Evolutionary conservation across 2,113 vertebrate species (phyloP), one percentile per base, ranked within the genome.

Genomic region (Ictidomys tridecemlineatus): DNA sequence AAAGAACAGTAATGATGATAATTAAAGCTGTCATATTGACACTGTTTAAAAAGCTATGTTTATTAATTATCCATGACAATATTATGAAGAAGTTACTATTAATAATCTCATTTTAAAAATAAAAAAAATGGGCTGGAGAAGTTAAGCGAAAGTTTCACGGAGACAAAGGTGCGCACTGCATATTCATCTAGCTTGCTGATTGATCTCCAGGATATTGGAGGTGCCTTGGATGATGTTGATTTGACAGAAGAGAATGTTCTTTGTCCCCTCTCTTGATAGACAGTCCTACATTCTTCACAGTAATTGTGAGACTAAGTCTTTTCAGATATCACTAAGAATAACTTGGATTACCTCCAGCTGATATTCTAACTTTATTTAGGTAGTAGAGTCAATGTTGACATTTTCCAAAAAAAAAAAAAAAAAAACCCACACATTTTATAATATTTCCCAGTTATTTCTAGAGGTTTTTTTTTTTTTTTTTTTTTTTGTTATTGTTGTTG

Each of bases 341-440:
- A 13, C 17, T 34, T 22, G 7, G 58, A n/a, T 45, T 0, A 63
- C 93, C n/a, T 90, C 39, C 22, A 26, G 14, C 12, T 28, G 2
- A 45, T 22, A n/a, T 51, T 8, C 28, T 34, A 16, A 58, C 7
- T 91, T 79, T 56, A 18, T 37, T 67, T 51, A n/a, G 30, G 51
- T 63, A 42, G 6, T 69, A 4, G 3, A 30, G 16, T 73, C 30
- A 17, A 69, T 26, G 24, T 28, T 58, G 37, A 39, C 80, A 4
- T 32, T 58, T 91, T 87, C 67, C 32, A 72, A 51, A 85, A n/a
- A n/a, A n/a, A n/a, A n/a, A n/a, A n/a, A n/a, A n/a, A n/a, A 85
- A 58, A 12, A 56, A 45, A 39, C 39, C 42, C 26, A 17, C 2
- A 32, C 13, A 14, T 45, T 80, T 92, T 61, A 17, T n/a, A 84